Base-by-base conservation (phyloP, 2,113 vertebrate genomes). In the Nothoprocta perdicaria region DNA sequence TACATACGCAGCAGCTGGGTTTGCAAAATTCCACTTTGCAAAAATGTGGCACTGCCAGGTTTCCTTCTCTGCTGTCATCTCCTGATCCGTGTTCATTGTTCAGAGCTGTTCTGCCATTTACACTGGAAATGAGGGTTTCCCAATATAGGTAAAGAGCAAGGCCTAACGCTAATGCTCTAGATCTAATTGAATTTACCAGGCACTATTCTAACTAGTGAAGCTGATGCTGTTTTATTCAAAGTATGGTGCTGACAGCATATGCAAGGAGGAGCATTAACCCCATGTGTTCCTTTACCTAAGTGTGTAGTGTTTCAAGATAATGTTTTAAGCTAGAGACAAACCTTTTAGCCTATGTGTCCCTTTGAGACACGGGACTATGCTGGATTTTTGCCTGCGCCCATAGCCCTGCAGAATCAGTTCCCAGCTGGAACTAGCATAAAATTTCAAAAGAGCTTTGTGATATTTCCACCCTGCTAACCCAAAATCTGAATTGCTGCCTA, bases 141-240 rank as follows among this genome's bases (percentile, higher is more conserved):
- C 93, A 84, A 23, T 94, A 91, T 86, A 95, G 87, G 80, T 88
- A 84, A 89, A 96, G 87, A 86, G 84, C 85, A 80, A 60, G 79
- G 57, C 35, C 85, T 89, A 62, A 69, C 88, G 48, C 53, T 69
- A 50, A 10, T 33, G 33, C 35, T 86, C 66, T 43, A 69, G 58
- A 68, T 46, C n/a, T 48, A 86, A 88, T 73, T 91, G 66, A 81
- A 43, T 93, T 89, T 76, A 95, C 65, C 29, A 69, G 86, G 87
- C 82, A 23, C 69, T 83, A 52, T 84, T 76, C n/a, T 66, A 80
- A 84, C 82, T 43, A 40, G 77, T 31, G 80, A 91, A 91, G 82
- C 40, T 89, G 89, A 76, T 91, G 87, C 79, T 62, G 62, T 38
- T 94, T 58, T 78, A n/a, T 87, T 90, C 74, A 21, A 45, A 84